Evolutionary conservation across 2,888 invertebrate genomes (phyloP).

Genomic region (Oscheius myriophilus): DNA sequence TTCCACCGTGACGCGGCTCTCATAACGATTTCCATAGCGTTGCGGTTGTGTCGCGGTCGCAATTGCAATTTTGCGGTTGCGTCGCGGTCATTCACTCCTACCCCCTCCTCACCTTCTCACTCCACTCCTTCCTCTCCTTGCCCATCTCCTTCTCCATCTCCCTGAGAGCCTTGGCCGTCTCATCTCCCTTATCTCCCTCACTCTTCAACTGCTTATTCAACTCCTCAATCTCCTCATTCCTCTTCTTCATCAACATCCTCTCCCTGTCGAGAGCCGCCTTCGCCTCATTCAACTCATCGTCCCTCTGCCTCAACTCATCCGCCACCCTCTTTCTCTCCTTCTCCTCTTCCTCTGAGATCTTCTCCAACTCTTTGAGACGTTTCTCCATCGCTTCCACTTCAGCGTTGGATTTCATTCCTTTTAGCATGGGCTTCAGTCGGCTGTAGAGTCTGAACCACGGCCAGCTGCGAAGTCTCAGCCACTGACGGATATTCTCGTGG

Average conservation of each 20-base stretch:
- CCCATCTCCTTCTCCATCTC: constrained; percentile 48
- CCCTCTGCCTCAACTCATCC: constrained; percentile 50
- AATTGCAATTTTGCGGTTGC: too few relatives aligned
- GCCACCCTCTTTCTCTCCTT: constrained; percentile 51
- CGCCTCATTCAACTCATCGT: constrained; percentile 53
- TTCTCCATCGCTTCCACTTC: constrained; percentile 81
- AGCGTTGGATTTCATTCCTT: constrained; percentile 64
- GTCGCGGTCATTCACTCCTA: too few relatives aligned
- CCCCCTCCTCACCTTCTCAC: constrained; percentile 35
- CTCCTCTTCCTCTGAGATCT: constrained; percentile 43
- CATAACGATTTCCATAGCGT: too few relatives aligned
- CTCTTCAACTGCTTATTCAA: constrained; percentile 48
- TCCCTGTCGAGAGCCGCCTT: constrained; percentile 56
- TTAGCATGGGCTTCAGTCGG: constrained; percentile 63
- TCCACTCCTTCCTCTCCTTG: constrained; percentile 52
- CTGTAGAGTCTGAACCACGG: constrained; percentile 99
- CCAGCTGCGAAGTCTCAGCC: constrained; percentile 91
- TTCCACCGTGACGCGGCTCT: too few relatives aligned
- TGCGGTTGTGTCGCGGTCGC: too few relatives aligned
- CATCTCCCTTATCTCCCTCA: constrained; percentile 51
- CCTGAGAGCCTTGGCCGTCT: constrained; percentile 44
- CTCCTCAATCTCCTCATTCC: constrained; percentile 62
- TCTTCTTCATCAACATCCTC: constrained; percentile 49
- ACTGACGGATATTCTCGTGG: constrained; percentile 98
- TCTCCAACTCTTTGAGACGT: constrained; percentile 52